These are phyloP conservation scores for Urosaurus nigricauda DNA, from an alignment of 2,797 vertebrate genomes.

Conservation along the genomic window DNA sequence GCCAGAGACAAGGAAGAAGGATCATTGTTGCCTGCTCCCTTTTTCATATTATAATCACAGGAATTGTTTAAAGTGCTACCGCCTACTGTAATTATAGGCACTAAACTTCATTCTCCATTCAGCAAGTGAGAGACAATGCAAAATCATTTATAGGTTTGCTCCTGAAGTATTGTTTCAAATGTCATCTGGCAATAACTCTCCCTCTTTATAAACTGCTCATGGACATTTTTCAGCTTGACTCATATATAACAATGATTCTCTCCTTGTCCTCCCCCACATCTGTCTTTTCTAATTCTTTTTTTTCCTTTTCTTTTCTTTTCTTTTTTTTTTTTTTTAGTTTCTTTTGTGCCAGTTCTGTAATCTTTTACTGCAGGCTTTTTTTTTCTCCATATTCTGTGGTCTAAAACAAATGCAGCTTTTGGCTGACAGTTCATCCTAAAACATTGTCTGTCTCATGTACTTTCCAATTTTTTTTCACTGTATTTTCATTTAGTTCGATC, in stretches of 20 bases:
- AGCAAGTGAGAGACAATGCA: conserved; percentile 22
- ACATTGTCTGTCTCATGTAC: conserved; percentile 14
- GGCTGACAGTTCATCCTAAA: neutral
- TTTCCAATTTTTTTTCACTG: neutral
- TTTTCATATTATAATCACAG: conserved; percentile 40
- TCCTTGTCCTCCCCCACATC: neutral
- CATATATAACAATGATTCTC: neutral
- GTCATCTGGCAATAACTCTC: conserved; percentile 26
- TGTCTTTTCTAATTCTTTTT: neutral
- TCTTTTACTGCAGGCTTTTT: neutral
- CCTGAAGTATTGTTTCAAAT: conserved; percentile 36
- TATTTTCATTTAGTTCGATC: neutral
- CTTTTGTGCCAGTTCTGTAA: neutral
- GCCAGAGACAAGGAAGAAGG: conserved; percentile 7
- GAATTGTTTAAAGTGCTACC: neutral
- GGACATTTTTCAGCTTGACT: conserved; percentile 38
- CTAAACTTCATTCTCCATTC: conserved; percentile 33
- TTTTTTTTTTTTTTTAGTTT: neutral
- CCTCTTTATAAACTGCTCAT: conserved; percentile 19
- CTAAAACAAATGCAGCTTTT: neutral
- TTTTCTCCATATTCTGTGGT: neutral
- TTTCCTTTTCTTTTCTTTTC: neutral
- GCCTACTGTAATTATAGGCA: conserved; percentile 27
- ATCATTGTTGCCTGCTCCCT: neutral
- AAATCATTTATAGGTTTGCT: conserved; percentile 35